A percentile compares a stretch with the other conserved stretches of the same genome.
Conservation (phyloP, 1,140 invertebrate species). For the Eufriesea mexicana region DNA sequence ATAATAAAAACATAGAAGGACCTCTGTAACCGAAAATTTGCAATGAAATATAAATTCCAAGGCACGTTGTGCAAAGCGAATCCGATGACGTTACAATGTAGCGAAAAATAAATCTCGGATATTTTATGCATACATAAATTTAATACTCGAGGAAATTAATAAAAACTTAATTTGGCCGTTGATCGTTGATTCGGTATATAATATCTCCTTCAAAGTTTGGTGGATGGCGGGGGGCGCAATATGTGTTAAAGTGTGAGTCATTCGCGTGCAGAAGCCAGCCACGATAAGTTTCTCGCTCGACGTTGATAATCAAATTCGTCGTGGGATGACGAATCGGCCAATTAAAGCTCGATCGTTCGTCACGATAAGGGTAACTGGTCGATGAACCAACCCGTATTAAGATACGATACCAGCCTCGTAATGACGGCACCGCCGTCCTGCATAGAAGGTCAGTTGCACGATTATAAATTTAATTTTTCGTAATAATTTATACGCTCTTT, state of each 20-base stretch:
- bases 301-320: slow-evolving; percentile 82
- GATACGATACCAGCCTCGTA: slow-evolving; percentile 51
- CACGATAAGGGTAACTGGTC: slow-evolving; percentile 78
- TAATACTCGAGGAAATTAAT: slow-evolving; percentile 3
- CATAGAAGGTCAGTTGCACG: slow-evolving; percentile 11
- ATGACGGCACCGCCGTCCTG: slow-evolving; percentile 42
- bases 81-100: background rate
- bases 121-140: background rate
- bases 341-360: slow-evolving; percentile 80
- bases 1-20: too few relatives aligned
- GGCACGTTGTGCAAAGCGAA: too few relatives aligned
- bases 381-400: slow-evolving; percentile 72
- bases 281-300: slow-evolving; percentile 77
- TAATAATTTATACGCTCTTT: slow-evolving; percentile 17
- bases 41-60: too few relatives aligned
- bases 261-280: slow-evolving; percentile 76
- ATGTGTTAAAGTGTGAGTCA: slow-evolving; percentile 79
- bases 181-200: slow-evolving; percentile 41
- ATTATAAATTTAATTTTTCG: slow-evolving; percentile 46
- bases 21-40: too few relatives aligned
- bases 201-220: slow-evolving; percentile 51
- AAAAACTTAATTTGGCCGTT: slow-evolving; percentile 37
- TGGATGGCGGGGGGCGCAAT: slow-evolving; percentile 57
- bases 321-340: slow-evolving; percentile 82
- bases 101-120: background rate